Conservation (phyloP, 2,113 vertebrate genomes). For the Hystrix brachyura region DNA sequence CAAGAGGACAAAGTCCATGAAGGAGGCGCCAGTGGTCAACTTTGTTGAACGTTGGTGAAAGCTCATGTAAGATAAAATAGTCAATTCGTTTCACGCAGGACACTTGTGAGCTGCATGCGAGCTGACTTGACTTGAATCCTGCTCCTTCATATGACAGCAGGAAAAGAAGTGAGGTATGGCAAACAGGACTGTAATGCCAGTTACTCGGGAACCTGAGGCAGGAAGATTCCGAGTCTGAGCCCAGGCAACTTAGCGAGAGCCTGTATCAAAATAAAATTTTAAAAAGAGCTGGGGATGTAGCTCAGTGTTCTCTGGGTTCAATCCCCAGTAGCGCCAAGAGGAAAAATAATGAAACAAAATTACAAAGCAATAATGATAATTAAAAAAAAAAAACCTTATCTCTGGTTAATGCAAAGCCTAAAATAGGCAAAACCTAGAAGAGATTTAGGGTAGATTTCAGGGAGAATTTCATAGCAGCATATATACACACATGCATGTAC, state of each 20-base stretch:
- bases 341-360: background rate
- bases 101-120: background rate
- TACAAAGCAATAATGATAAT: background rate
- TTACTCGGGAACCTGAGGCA: background rate
- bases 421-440: constrained; percentile 23
- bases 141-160: background rate
- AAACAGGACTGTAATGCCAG: background rate
- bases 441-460: constrained; percentile 5
- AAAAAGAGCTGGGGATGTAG: background rate
- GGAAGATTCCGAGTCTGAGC: background rate
- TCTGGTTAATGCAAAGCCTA: constrained; percentile 1
- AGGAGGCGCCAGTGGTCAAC: background rate
- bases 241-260: background rate
- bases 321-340: background rate
- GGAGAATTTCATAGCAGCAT: background rate
- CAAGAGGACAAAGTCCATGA: background rate
- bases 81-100: background rate
- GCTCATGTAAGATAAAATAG: background rate
- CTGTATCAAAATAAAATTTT: background rate
- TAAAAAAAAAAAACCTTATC: background rate
- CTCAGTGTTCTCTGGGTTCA: background rate
- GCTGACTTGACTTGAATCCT: background rate
- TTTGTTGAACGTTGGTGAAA: background rate
- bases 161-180: background rate
- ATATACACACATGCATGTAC: background rate